These are phyloP conservation scores for Trematomus loennbergii DNA, from an alignment of 2,113 vertebrate species.

Conservation along the genomic window DNA sequence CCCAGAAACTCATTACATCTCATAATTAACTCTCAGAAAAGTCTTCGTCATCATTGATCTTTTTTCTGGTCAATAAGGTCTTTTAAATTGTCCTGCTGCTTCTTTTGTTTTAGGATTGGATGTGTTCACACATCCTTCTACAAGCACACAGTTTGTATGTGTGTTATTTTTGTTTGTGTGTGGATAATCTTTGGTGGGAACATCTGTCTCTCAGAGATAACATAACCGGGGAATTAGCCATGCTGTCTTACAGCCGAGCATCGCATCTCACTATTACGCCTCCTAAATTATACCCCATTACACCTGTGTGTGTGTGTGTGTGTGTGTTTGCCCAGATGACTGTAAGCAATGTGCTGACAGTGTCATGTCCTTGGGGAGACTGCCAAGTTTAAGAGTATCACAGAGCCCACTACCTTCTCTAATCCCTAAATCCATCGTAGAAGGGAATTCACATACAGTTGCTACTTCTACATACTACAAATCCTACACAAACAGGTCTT, in stretches of 20 bases:
- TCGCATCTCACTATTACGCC: conserved; percentile 73
- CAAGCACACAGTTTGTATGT: conserved; percentile 31
- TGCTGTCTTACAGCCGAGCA: conserved; percentile 74
- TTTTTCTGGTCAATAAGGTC: conserved; percentile 60
- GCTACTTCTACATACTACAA: conserved; percentile 43
- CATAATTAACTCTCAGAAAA: conserved; percentile 59
- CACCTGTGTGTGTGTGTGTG: conserved; percentile 52
- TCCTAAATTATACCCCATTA: conserved; percentile 73
- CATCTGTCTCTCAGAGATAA: conserved; percentile 82
- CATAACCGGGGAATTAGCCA: conserved; percentile 76
- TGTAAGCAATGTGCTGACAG: conserved; percentile 64
- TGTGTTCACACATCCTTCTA: conserved; percentile 43
- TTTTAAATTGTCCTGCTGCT: conserved; percentile 53
- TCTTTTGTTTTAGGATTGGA: conserved; percentile 56
- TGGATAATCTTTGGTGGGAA: conserved; percentile 71
- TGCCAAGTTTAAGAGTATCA: conserved; percentile 68
- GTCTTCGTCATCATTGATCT: conserved; percentile 60
- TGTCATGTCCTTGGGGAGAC: conserved; percentile 69
- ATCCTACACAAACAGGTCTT: conserved; percentile 48
- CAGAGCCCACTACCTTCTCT: conserved; percentile 56
- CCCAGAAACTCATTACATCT: conserved; percentile 52
- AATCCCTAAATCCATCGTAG: conserved; percentile 67
- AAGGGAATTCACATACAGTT: conserved; percentile 34
- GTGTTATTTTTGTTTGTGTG: conserved; percentile 17
- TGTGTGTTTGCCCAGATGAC: conserved; percentile 41